Percentiles rank a stretch among this genome's conserved stretches.
Evolutionary conservation across 2,888 invertebrate species (phyloP).

Genomic region (Merodon equestris): DNA sequence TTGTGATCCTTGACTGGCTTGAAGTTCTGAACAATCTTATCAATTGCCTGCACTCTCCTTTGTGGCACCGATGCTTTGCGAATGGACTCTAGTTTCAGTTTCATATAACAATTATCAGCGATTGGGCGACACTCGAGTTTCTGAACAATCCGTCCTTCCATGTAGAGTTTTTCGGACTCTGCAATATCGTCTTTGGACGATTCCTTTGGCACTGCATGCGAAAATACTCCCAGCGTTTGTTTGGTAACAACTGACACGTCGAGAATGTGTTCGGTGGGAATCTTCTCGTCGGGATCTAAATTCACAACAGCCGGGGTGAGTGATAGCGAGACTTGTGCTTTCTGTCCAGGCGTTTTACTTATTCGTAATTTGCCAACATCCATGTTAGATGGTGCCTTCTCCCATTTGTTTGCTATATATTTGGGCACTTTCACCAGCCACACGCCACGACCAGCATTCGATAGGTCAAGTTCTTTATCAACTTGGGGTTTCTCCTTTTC

Average conservation of each 20-base stretch:
- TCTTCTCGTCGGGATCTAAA: slow-evolving; percentile 88
- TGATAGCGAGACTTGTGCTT: slow-evolving; percentile 92
- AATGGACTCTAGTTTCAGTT: slow-evolving; percentile 92
- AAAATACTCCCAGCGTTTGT: slow-evolving; percentile 95
- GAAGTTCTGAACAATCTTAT: slow-evolving; percentile 92
- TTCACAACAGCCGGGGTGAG: slow-evolving; percentile 90
- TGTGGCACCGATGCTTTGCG: slow-evolving; percentile 92
- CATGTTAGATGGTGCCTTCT: slow-evolving; percentile 91
- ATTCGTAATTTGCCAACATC: slow-evolving; percentile 97
- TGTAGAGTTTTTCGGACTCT: slow-evolving; percentile 89
- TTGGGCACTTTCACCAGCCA: slow-evolving; percentile 99
- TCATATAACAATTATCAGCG: slow-evolving; percentile 93
- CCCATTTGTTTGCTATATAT: slow-evolving; percentile 97
- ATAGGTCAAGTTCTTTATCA: slow-evolving; percentile 91
- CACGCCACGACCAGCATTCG: slow-evolving; percentile 93
- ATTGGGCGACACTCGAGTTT: slow-evolving; percentile 95
- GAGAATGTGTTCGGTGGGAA: slow-evolving; percentile 94
- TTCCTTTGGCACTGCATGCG: slow-evolving; percentile 83
- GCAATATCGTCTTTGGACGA: slow-evolving; percentile 82
- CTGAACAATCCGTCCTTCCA: slow-evolving; percentile 98
- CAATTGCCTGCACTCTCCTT: slow-evolving; percentile 91
- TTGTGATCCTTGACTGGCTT: slow-evolving; percentile 96
- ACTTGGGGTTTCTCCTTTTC: slow-evolving; percentile 80
- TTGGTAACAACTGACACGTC: slow-evolving; percentile 94
- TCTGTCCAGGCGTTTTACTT: slow-evolving; percentile 87